Conservation (phyloP, 2,888 invertebrate species). For the Drosophila mayaguana region DNA sequence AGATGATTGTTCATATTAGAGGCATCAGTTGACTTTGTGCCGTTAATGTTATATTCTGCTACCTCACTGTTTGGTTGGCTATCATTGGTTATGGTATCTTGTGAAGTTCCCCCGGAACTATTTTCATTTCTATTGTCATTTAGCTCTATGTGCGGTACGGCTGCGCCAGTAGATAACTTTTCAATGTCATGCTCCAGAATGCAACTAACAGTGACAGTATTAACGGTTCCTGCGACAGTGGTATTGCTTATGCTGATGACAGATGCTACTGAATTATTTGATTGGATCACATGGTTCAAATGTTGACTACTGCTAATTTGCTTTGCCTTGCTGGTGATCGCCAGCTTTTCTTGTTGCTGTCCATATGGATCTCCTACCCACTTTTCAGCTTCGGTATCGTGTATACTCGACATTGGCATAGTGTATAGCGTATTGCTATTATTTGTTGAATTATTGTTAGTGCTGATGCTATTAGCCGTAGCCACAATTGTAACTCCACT, state of each 20-base stretch:
- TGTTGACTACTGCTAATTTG: slow-evolving; percentile 59
- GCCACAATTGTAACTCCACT: slow-evolving; percentile 23
- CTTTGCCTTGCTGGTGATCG: slow-evolving; percentile 51
- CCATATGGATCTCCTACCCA: slow-evolving; percentile 64
- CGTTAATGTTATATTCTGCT: slow-evolving; percentile 41
- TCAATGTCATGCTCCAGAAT: slow-evolving; percentile 55
- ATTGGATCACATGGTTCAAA: slow-evolving; percentile 53
- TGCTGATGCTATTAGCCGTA: slow-evolving; percentile 39
- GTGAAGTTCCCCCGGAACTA: slow-evolving; percentile 27
- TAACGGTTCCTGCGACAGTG: slow-evolving; percentile 22
- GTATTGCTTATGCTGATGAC: slow-evolving; percentile 26
- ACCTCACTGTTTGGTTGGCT: slow-evolving; percentile 45
- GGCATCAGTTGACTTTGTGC: slow-evolving; percentile 46
- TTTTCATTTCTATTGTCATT: slow-evolving; percentile 26
- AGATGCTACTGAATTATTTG: slow-evolving; percentile 52
- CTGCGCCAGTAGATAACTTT: slow-evolving; percentile 21
- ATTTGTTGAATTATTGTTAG: slow-evolving; percentile 34
- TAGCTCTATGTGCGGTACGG: slow-evolving; percentile 31
- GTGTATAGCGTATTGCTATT: slow-evolving; percentile 44
- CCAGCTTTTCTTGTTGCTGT: slow-evolving; percentile 47
- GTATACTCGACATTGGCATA: slow-evolving; percentile 48
- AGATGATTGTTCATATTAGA: slow-evolving; percentile 51
- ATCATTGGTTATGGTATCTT: slow-evolving; percentile 35
- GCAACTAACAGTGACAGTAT: slow-evolving; percentile 30
- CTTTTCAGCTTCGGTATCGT: slow-evolving; percentile 52